Conservation (phyloP, 2,888 invertebrate species). For the Sialis lutaria region DNA sequence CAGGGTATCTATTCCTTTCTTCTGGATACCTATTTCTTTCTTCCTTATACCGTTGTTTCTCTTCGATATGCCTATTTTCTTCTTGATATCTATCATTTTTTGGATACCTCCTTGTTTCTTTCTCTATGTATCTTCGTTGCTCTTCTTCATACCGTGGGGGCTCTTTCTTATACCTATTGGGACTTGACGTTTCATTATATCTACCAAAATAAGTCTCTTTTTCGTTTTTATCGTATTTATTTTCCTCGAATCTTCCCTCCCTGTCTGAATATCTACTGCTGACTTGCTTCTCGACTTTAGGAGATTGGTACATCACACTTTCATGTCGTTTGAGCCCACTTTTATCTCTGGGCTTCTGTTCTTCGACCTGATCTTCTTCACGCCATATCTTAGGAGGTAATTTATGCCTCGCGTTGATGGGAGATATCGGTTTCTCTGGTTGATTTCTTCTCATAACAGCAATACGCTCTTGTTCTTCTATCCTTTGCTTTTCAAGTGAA, state of each 20-base stretch:
- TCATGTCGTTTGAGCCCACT: constrained; percentile 9
- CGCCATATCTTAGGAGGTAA: constrained; percentile 27
- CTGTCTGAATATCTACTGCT: background rate
- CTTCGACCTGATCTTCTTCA: constrained; percentile 8
- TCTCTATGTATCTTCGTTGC: constrained; percentile 3
- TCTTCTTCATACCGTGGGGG: constrained; percentile 7
- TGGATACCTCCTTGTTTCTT: constrained; percentile 6
- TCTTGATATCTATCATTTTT: constrained; percentile 8
- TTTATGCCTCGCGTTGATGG: constrained; percentile 34
- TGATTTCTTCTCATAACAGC: constrained; percentile 29
- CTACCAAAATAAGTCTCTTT: constrained; percentile 7
- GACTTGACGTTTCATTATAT: background rate
- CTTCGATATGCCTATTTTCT: constrained; percentile 4
- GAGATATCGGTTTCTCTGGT: constrained; percentile 29
- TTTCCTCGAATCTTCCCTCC: constrained; percentile 5
- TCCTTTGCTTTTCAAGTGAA: constrained; percentile 54
- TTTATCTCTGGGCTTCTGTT: constrained; percentile 10
- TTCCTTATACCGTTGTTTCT: constrained; percentile 1
- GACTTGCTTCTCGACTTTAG: background rate
- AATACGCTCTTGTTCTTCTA: constrained; percentile 35
- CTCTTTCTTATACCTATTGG: constrained; percentile 7
- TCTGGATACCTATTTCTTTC: background rate
- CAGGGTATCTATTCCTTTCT: background rate
- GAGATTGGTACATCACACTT: constrained; percentile 2
- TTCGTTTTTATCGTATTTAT: constrained; percentile 6